Base-by-base conservation (phyloP, 2,113 vertebrate species). In the Catharus fuscescens region DNA sequence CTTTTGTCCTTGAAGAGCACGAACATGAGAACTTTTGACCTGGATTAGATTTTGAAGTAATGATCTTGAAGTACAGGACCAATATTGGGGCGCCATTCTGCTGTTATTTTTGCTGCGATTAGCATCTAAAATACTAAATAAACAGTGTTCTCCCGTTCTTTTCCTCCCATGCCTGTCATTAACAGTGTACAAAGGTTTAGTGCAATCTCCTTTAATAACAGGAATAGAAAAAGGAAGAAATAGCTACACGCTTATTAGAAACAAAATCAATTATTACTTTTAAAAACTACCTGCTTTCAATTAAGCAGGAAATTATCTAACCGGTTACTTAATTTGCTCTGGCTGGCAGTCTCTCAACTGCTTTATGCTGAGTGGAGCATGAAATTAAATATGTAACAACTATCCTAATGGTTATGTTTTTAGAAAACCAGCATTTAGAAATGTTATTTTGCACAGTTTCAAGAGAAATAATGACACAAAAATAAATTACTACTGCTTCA, bases 311-410 rank as follows among this genome's bases (percentile, higher is more conserved):
- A 98, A 98, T 98, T 98, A 98, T 98, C 97, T 98, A 98, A 98
- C 97, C 28, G 87, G 97, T 95, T 97, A 97, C 98, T 98, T 98
- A 98, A 98, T 98, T 98, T 98, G 95, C 97, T 98, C 96, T 98
- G 97, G 97, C 98, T 97, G 93, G 81, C 96, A 95, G 97, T 96
- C 96, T 96, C 96, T 96, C 97, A 97, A 98, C 98, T 97, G 96
- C 97, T 98, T 97, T 98, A 98, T 97, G 98, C 98, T 98, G 98
- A 98, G 95, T 98, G 98, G 96, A 98, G 98, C 98, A 98, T 98
- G 98, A 98, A 98, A 98, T 98, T 98, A 98, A 98, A 98, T 98
- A 98, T 98, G 97, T 97, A 98, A 97, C 97, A 97, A 97, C 96
- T 95, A 97, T 95, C 96, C 94, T 98, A 98, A 98, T 97, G 97